phyloP scores from a whole-genome alignment of 2,113 vertebrate species.

The Tiliqua scincoides region DNA sequence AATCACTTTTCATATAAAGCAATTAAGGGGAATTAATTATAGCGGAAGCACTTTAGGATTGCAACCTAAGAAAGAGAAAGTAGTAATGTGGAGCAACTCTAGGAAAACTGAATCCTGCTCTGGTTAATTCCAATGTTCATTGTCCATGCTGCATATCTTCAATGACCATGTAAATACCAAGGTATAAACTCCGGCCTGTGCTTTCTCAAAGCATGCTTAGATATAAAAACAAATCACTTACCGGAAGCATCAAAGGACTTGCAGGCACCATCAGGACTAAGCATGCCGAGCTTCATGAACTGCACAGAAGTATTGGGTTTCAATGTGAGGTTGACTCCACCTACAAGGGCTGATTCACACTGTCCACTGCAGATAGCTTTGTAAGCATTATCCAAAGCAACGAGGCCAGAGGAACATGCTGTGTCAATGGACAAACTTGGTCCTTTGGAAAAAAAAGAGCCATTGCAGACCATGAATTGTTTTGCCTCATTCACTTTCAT shows the following conservation, averaged over 20 bases:
- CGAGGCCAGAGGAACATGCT: conserved; percentile 93
- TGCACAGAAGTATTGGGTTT: conserved; percentile 96
- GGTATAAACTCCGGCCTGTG: neutral
- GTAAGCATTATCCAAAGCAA: conserved; percentile 89
- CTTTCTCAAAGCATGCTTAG: neutral
- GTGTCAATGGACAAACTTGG: conserved; percentile 94
- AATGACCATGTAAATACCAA: neutral
- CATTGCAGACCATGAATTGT: neutral
- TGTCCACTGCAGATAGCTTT: conserved; percentile 84
- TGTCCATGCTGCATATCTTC: neutral
- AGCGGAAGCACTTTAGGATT: neutral
- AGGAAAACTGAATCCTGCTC: neutral
- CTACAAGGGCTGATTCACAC: conserved; percentile 88
- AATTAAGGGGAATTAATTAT: neutral
- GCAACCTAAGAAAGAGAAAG: neutral
- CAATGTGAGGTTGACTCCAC: conserved; percentile 89
- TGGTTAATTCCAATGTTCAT: neutral
- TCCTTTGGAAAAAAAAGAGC: conserved; percentile 74
- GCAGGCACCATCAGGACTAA: conserved; percentile 90
- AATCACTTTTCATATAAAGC: neutral
- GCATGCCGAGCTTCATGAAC: conserved; percentile 96
- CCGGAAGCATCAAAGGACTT: conserved; percentile 90
- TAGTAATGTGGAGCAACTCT: neutral
- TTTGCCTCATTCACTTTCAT: neutral
- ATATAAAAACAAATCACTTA: conserved; percentile 59